These are phyloP conservation scores for Trisateles emortualis DNA, from an alignment of 2,888 invertebrate species.

Conservation along the genomic window DNA sequence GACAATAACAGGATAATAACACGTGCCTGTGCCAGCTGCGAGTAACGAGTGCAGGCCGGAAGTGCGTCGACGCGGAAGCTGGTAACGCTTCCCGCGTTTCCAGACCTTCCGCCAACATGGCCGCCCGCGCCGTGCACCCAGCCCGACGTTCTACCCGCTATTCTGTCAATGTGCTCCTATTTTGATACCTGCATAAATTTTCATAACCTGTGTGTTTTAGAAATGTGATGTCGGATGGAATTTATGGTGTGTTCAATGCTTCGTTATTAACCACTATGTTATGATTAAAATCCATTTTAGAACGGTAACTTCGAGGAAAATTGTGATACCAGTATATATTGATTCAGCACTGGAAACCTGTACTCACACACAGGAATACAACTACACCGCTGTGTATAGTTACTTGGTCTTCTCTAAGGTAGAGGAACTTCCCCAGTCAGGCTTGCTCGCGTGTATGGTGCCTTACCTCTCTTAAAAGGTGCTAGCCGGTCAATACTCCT, in stretches of 20 bases:
- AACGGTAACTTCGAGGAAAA: no score
- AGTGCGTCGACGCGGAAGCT: slow-evolving; percentile 63
- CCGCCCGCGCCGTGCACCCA: slow-evolving; percentile 39
- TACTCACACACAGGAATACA: no score
- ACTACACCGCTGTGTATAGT: no score
- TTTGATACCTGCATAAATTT: slow-evolving; percentile 30
- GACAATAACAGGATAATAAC: slow-evolving; percentile 20
- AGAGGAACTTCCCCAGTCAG: no score
- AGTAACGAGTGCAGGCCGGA: slow-evolving; percentile 57
- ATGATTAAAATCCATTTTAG: no score
- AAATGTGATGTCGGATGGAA: not conserved
- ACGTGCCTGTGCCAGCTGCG: slow-evolving; percentile 39
- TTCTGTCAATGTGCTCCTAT: slow-evolving; percentile 25
- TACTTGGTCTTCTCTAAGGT: no score
- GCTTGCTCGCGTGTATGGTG: no score
- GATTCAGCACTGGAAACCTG: no score
- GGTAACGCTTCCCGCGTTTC: slow-evolving; percentile 59
- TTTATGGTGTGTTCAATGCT: not conserved
- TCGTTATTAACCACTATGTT: no score
- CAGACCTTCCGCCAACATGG: slow-evolving; percentile 57
- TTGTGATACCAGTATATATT: not conserved
- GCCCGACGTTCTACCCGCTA: slow-evolving; percentile 24
- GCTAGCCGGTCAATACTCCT: no score
- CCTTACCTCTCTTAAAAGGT: no score
- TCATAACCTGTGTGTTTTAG: slow-evolving; percentile 9